Conservation (phyloP, 1,140 invertebrate species). For the Drosophila nannoptera region DNA sequence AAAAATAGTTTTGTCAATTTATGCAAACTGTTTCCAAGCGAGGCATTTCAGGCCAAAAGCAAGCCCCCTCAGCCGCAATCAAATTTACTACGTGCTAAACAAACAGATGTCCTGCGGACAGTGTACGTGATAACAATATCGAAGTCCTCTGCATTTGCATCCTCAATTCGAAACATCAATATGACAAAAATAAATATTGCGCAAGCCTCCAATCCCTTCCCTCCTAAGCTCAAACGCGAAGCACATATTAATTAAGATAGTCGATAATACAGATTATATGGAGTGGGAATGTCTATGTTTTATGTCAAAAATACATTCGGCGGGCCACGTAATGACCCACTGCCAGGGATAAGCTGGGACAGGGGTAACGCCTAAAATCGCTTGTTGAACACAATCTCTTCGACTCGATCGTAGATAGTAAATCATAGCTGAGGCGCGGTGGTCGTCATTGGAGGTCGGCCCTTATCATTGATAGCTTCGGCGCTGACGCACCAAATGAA, state of each 20-base stretch:
- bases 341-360: background rate
- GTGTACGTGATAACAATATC: background rate
- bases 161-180: no score
- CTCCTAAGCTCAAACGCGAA: no score
- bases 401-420: slow-evolving; percentile 48
- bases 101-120: background rate
- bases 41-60: slow-evolving; percentile 21
- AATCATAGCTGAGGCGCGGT: slow-evolving; percentile 45
- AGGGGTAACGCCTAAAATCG: background rate
- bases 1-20: slow-evolving; percentile 60
- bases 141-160: no score
- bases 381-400: background rate
- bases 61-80: background rate
- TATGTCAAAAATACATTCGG: no score
- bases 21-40: slow-evolving; percentile 33
- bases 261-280: no score
- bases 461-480: slow-evolving; percentile 44
- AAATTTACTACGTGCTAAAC: background rate
- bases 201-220: no score
- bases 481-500: slow-evolving; percentile 56
- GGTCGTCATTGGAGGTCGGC: slow-evolving; percentile 21
- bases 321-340: no score
- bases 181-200: no score
- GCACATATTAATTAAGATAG: no score
- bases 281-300: no score